Evolutionary conservation across 1,140 invertebrate species (phyloP), one percentile per base, ranked within the genome.

Genomic region (Aphidius ervi): DNA sequence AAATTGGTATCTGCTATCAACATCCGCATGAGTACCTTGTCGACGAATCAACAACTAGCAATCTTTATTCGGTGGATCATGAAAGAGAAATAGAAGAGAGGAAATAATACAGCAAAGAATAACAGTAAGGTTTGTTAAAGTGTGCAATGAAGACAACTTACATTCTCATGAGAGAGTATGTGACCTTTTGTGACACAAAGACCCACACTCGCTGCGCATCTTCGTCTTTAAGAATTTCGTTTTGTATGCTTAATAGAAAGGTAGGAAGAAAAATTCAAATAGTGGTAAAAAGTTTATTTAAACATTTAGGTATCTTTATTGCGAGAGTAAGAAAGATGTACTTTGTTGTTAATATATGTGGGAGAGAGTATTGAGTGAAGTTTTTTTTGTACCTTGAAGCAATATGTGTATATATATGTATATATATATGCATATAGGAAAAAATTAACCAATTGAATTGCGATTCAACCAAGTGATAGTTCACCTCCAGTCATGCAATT

Each of bases 171-270:
- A 52, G 64, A 65, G 67, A 69, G 65, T 68, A 74, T 73, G 70
- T 78, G 75, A 80, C 76, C 66, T 77, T 74, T 72, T 65, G 66
- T 79, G 78, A 78, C 78, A 78, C 75, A 79, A 68, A 78, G 78
- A 80, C 78, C 78, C 77, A 79, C 75, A 76, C 71, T 63, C 68
- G 69, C 63, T 46, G 50, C 53, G 6, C 49, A 56, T 55, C 53
- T 20, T 16, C 53, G 20, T 54, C 9, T 5, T 41, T 45, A n/a
- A 9, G 56, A 23, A 58, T 52, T 31, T 31, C 23, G 4, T 31
- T 31, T 31, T 31, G 23, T 31, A 2, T 31, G 23, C 4, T 31
- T 31, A 50, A 31, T 7, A 31, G 48, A 56, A 46, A 46, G 42
- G 20, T 41, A 10, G 9, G 40, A 43, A 41, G 31, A 20, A 20